Conservation (phyloP, 2,113 vertebrate genomes). For the Myanophis thanlyinensis region DNA sequence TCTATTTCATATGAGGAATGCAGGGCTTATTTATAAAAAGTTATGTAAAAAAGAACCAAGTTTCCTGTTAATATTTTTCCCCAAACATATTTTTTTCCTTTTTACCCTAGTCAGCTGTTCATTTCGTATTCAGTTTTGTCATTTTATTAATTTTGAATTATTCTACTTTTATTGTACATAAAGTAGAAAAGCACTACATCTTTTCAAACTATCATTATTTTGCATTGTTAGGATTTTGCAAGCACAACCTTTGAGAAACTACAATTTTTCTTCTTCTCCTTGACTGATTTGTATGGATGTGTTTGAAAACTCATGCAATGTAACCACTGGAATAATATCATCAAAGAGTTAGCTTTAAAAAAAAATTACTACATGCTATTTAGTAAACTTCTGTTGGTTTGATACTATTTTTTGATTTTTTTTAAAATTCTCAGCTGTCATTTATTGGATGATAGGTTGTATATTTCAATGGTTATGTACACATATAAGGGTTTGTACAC, state of each 20-base stretch:
- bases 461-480: background rate
- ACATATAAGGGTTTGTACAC: background rate
- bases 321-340: background rate
- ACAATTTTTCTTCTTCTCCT: background rate
- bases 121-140: background rate
- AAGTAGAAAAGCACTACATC: background rate
- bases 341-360: conserved; percentile 18
- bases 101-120: background rate
- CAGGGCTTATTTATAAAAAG: background rate
- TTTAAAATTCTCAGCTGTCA: background rate
- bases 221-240: conserved; percentile 1
- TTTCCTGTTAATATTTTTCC: background rate
- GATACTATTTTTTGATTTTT: background rate
- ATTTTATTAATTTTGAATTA: background rate
- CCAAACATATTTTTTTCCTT: background rate
- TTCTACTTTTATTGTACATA: background rate
- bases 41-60: background rate
- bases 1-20: background rate
- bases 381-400: background rate
- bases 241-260: background rate
- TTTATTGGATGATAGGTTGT: background rate
- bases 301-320: conserved; percentile 27
- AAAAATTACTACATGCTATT: conserved; percentile 13
- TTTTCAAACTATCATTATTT: conserved; percentile 1
- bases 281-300: conserved; percentile 13